Evolutionary conservation across 2,888 invertebrate species (phyloP).

Genomic region (Neoitamus cyanurus): DNA sequence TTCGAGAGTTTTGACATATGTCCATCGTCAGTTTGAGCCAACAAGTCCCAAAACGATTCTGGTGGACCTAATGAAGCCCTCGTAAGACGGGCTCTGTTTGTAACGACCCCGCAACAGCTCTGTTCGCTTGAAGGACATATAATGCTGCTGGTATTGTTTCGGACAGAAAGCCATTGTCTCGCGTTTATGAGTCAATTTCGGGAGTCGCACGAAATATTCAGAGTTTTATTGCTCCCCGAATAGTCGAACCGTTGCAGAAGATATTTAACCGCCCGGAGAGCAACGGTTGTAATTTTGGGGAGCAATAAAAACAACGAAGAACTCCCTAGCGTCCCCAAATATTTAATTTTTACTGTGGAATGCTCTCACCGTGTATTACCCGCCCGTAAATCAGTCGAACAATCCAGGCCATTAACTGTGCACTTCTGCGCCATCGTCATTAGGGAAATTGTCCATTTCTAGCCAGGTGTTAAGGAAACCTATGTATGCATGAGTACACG

Average conservation of each 20-base stretch:
- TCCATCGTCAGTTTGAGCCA: neutral
- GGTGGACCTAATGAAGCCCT: neutral
- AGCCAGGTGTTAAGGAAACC: neutral
- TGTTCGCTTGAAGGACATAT: neutral
- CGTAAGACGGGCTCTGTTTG: neutral
- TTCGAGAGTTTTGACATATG: neutral
- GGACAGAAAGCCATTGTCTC: neutral
- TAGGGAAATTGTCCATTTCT: slow-evolving; percentile 33
- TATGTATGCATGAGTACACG: neutral
- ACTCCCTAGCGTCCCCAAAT: neutral
- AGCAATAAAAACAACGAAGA: neutral
- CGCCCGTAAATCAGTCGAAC: neutral
- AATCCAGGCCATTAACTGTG: neutral
- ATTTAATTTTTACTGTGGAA: slow-evolving; percentile 1
- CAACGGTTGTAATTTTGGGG: neutral
- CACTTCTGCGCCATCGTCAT: neutral
- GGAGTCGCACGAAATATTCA: neutral
- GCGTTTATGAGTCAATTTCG: neutral
- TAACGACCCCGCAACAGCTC: neutral
- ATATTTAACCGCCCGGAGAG: neutral
- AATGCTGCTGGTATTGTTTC: neutral
- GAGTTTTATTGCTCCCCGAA: neutral
- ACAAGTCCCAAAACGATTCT: slow-evolving; percentile 1
- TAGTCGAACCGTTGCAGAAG: neutral
- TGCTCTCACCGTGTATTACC: neutral